Percentiles rank a stretch among this genome's conserved stretches.
Conservation (phyloP, 1,140 invertebrate genomes). For the Oppia nitens region DNA sequence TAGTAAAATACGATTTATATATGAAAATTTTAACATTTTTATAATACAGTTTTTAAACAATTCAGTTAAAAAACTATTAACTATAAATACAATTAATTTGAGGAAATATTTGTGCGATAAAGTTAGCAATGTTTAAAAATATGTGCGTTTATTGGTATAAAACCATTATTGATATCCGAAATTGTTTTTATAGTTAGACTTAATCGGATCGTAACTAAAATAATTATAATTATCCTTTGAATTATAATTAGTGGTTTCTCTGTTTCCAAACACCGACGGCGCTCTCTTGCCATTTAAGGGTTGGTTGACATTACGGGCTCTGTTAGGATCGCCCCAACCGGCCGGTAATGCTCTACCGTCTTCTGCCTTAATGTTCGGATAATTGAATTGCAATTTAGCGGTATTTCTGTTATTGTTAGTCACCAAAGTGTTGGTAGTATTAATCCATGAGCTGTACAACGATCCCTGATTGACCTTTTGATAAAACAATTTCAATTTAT, state of each 20-base stretch:
- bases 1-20: no score
- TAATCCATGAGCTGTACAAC: background rate
- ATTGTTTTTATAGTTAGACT: constrained; percentile 24
- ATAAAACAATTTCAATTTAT: background rate
- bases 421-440: background rate
- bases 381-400: background rate
- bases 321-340: background rate
- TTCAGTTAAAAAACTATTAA: no score
- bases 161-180: background rate
- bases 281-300: background rate
- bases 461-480: constrained; percentile 1
- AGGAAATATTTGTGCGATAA: no score
- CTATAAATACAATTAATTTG: no score
- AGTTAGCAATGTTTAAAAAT: no score
- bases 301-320: background rate
- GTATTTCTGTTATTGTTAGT: background rate
- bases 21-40: no score
- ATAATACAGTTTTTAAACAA: no score
- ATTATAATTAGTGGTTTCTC: background rate
- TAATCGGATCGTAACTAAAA: constrained; percentile 6
- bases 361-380: background rate
- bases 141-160: no score
- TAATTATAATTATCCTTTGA: constrained; percentile 6
- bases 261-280: background rate
- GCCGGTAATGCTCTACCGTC: background rate